A percentile compares a stretch with the other conserved stretches of the same genome.
These are phyloP conservation scores for Agelaius phoeniceus DNA, from an alignment of 2,113 vertebrate genomes.

Conservation along the genomic window DNA sequence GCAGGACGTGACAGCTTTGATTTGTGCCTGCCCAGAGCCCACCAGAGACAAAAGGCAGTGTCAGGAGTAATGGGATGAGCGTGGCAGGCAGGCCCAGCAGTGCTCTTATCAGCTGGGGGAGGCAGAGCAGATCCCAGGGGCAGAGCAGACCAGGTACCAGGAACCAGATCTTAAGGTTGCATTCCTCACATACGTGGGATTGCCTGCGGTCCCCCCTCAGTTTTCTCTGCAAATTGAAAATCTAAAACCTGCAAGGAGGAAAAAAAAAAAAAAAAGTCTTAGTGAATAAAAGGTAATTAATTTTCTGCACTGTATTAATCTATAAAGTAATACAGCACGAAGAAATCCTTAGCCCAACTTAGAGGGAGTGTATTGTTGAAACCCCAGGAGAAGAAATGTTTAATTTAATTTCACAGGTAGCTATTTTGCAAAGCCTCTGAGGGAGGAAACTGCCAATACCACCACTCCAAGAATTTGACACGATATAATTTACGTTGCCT, in stretches of 20 bases:
- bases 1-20: background rate
- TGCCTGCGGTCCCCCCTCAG: slow-evolving; percentile 6
- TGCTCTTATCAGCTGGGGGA: slow-evolving; percentile 57
- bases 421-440: slow-evolving; percentile 1
- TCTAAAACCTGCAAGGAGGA: background rate
- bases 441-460: slow-evolving; percentile 25
- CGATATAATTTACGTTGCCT: background rate
- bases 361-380: slow-evolving; percentile 20
- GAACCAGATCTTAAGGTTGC: slow-evolving; percentile 62
- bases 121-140: slow-evolving; percentile 21
- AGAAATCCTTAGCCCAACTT: background rate
- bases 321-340: background rate
- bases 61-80: background rate
- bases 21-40: slow-evolving; percentile 3
- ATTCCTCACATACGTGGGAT: slow-evolving; percentile 77
- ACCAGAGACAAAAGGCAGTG: slow-evolving; percentile 21
- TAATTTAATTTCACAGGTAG: slow-evolving; percentile 61
- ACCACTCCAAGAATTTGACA: background rate
- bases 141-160: slow-evolving; percentile 68
- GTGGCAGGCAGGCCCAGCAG: background rate
- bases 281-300: slow-evolving; percentile 9
- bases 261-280: background rate
- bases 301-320: background rate
- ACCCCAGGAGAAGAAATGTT: slow-evolving; percentile 23
- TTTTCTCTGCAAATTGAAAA: slow-evolving; percentile 26